Evolutionary conservation across 2,888 invertebrate species (phyloP), one percentile per base, ranked within the genome.

Genomic region (Lycophotia porphyrea): DNA sequence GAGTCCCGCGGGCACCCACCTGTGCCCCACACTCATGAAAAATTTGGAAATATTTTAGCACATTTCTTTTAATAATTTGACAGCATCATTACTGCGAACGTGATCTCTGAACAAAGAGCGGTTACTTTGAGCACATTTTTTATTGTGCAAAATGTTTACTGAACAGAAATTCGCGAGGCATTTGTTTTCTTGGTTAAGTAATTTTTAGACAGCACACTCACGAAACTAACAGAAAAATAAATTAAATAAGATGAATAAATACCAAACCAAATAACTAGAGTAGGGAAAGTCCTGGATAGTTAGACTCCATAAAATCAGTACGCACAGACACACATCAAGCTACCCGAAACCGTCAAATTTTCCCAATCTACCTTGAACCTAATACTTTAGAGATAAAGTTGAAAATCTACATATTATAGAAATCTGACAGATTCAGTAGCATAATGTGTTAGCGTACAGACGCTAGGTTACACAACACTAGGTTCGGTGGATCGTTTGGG

Each of bases 1-100:
- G 67, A 76, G 86, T 93, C 94, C 95, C 89, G 91, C 87, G 91
- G 95, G 94, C 94, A 89, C 88, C 93, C 96, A 96, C 95, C 96
- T 96, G 96, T 93, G 95, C 92, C 89, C 88, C 92, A 86, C 89
- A 39, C 63, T 27, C 63, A 88, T 89, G 89, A 91, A 58, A 93
- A 92, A 92, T 91, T 89, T 90, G 87, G 89, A 91, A 93, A 93
- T 92, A 92, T 91, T 92, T 91, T 87, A 80, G 64, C 85, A 87
- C 88, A 84, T 91, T 90, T 91, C 90, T 86, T 83, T 77, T 64
- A 89, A 92, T 93, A 94, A 94, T 94, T 94, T 91, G 85, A 87
- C 89, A 88, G 89, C 90, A 94, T 95, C 87, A 90, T 80, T 92
- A 93, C 90, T 85, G 84, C 80, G 88, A 89, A 85, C 91, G 91